Conservation (phyloP, 2,113 vertebrate genomes). For the Myrmecophaga tridactyla region DNA sequence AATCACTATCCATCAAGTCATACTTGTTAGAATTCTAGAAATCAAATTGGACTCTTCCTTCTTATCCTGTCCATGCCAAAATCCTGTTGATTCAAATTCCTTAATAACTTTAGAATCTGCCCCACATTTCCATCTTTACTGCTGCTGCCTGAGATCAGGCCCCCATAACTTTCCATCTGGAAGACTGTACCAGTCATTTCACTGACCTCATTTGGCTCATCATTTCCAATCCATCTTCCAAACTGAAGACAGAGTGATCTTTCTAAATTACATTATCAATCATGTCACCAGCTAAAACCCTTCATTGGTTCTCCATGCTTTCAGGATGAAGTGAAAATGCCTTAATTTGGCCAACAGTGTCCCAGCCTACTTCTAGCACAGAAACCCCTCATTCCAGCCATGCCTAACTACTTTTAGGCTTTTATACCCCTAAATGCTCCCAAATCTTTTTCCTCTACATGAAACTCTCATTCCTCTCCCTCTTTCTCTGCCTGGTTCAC, state of each 20-base stretch:
- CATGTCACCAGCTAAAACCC: not conserved
- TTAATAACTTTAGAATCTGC: not conserved
- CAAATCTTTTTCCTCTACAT: not conserved
- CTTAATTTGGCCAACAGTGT: not conserved
- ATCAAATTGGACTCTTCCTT: not conserved
- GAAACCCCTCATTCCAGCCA: not conserved
- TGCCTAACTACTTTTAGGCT: not conserved
- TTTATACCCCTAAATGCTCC: not conserved
- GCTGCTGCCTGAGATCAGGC: not conserved
- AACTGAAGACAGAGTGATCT: not conserved
- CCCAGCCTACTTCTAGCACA: not conserved
- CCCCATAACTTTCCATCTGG: not conserved
- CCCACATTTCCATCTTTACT: not conserved
- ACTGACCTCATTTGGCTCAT: not conserved
- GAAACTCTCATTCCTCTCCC: not conserved
- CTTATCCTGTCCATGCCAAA: not conserved
- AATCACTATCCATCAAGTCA: not conserved
- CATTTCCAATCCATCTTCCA: not conserved
- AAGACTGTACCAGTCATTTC: not conserved
- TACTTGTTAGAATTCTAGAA: not conserved
- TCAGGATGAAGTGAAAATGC: not conserved
- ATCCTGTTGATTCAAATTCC: not conserved
- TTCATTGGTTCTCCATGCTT: not conserved
- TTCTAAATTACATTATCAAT: not conserved
- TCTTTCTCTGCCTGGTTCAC: not conserved